phyloP scores from a whole-genome alignment of 2,888 invertebrate genomes.

The Carcina quercana region DNA sequence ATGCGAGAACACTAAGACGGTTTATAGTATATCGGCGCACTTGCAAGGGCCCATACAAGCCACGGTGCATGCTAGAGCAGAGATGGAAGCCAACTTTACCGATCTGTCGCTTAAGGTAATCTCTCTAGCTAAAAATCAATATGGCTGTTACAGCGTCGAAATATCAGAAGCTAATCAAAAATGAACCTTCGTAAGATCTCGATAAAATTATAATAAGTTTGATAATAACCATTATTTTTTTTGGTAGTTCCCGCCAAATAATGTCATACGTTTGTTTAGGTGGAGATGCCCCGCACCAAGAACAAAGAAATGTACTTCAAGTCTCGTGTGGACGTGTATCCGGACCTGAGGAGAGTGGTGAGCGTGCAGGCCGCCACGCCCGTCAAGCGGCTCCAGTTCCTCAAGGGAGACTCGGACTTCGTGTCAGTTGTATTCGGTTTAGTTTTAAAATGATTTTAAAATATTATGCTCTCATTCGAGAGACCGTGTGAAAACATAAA shows the following conservation, averaged over 20 bases:
- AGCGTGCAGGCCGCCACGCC: conserved; percentile 58
- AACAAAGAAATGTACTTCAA: conserved; percentile 59
- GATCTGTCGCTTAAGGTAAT: conserved; percentile 58
- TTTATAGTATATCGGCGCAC: conserved; percentile 42
- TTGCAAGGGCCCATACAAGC: conserved; percentile 39
- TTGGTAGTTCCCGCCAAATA: too few species aligned
- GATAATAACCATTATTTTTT: too few species aligned
- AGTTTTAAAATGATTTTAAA: too few species aligned
- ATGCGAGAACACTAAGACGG: conserved; percentile 26
- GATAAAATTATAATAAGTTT: too few species aligned
- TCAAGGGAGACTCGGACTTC: conserved; percentile 61
- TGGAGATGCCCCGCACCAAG: conserved; percentile 48
- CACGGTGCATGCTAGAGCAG: conserved; percentile 42
- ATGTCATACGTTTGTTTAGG: too few species aligned
- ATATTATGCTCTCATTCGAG: too few species aligned
- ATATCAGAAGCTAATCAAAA: too few species aligned
- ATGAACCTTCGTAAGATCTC: too few species aligned
- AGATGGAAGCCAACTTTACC: conserved; percentile 40
- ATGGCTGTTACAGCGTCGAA: too few species aligned
- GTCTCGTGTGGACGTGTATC: conserved; percentile 48
- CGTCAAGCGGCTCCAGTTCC: conserved; percentile 37
- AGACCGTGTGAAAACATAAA: too few species aligned
- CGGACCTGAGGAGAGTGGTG: conserved; percentile 45
- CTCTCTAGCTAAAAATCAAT: neutral
- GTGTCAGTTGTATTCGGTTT: conserved; percentile 35